Conservation (phyloP, 2,797 vertebrate genomes). For the Dendrocincla tyrannina region DNA sequence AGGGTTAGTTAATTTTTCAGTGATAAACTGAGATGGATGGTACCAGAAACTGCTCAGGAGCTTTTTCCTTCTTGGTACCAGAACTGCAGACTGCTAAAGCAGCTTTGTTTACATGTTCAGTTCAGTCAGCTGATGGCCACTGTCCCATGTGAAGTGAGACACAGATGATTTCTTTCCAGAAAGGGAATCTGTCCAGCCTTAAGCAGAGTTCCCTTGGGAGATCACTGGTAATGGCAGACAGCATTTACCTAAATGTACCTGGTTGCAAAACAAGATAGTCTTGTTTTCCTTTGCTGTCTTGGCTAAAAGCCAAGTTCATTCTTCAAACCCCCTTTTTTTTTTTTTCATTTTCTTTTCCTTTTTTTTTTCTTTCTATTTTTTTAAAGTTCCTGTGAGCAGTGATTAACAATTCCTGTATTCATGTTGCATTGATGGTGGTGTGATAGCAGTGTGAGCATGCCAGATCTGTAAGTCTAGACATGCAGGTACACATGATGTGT, state of each 20-base stretch:
- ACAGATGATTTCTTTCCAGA: neutral
- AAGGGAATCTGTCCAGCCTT: neutral
- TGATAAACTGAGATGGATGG: neutral
- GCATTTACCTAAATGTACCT: neutral
- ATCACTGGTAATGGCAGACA: neutral
- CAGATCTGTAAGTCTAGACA: conserved; percentile 36
- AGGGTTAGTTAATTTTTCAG: neutral
- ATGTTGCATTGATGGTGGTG: rapidly evolving
- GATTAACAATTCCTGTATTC: neutral
- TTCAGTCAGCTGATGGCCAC: neutral
- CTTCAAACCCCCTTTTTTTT: neutral
- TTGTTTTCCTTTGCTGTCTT: neutral
- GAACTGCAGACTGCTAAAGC: neutral
- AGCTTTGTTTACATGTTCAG: neutral
- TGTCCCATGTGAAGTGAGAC: neutral
- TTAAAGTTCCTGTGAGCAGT: neutral
- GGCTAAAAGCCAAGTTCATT: neutral
- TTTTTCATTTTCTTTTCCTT: rapidly evolving
- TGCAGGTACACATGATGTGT: conserved; percentile 25
- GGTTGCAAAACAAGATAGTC: neutral
- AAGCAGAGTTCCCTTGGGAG: neutral
- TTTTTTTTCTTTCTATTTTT: neutral
- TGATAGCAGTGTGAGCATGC: neutral
- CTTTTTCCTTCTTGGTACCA: rapidly evolving
- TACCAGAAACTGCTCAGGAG: neutral